A percentile compares a stretch with the other conserved stretches of the same genome.
Conservation (phyloP, 2,888 invertebrate species). For the Caenorhabditis japonica region DNA sequence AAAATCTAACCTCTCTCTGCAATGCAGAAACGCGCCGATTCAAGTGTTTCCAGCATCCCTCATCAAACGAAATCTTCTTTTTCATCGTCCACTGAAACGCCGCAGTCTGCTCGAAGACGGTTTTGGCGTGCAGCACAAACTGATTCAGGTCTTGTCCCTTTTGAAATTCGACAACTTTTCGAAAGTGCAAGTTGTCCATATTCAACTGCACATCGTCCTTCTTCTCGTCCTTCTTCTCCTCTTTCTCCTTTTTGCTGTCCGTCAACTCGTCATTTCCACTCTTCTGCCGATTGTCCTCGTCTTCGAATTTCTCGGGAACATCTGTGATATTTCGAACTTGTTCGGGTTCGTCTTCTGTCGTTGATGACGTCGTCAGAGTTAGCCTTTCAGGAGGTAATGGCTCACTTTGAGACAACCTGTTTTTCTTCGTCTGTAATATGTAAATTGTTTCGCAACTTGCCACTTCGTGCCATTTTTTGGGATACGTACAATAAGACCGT, state of each 20-base stretch:
- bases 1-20: slow-evolving; percentile 35
- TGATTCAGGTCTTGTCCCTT: not conserved
- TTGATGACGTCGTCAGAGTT: too few relatives aligned
- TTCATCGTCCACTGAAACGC: slow-evolving; percentile 46
- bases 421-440: too few relatives aligned
- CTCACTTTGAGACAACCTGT: too few relatives aligned
- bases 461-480: too few relatives aligned
- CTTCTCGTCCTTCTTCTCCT: not conserved
- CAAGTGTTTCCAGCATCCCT: slow-evolving; percentile 46
- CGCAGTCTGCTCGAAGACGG: slow-evolving; percentile 12
- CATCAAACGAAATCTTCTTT: slow-evolving; percentile 38
- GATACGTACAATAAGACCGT: too few relatives aligned
- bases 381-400: too few relatives aligned
- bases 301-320: too few relatives aligned
- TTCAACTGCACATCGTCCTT: slow-evolving; percentile 14
- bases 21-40: slow-evolving; percentile 15
- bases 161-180: not conserved
- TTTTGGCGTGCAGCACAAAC: slow-evolving; percentile 1
- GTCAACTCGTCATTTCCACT: too few relatives aligned
- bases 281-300: too few relatives aligned
- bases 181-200: slow-evolving; percentile 15
- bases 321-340: too few relatives aligned
- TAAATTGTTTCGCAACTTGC: too few relatives aligned
- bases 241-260: slow-evolving; percentile 5
- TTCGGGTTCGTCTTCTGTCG: too few relatives aligned